Evolutionary conservation across 37 sponge, comb jelly and placozoan genomes (phyloP), one percentile per base, ranked within the genome.

Genomic region (Cladorhizidae sp.): DNA sequence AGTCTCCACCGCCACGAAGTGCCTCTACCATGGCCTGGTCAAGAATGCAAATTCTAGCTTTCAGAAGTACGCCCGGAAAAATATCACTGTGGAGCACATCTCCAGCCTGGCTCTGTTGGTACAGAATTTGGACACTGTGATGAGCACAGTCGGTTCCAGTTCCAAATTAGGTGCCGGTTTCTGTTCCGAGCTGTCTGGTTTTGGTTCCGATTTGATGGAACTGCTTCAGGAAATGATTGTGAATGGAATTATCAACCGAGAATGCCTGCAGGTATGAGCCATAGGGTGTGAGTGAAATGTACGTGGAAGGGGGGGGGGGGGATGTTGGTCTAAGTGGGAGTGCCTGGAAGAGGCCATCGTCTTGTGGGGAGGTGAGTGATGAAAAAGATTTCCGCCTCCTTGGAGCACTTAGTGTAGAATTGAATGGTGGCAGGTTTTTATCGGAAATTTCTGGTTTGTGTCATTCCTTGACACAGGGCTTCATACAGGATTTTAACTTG

Each of bases 51-150:
- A 70, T 36, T 2, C 43, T 7, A 38, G 32, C 0, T n/a, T 77
- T 22, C 77, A 40, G 21, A 29, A 57, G 18, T 64, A 57, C 33
- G 21, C 82, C 20, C 40, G 35, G 3, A 37, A 75, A 25, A 81
- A 76, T 35, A 37, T 88, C 18, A 51, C 32, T 0, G 55, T 67
- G 0, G 88, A 82, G 36, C 78, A 81, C 62, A 56, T 88, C 12
- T 88, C 88, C 11, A 32, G 70, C 11, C 73, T 88, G 38, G 80
- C 88, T 23, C 82, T 72, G 73, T 49, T 88, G n/a, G 49, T 88
- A 7, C 57, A 50, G 29, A 82, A 82, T 43, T 38, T 82, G 21
- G 57, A 80, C 29, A n/a, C 67, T 20, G 25, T 32, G 31, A 32
- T 38, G 21, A n/a, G 58, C 20, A 20, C 22, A 2, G 29, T 54